Percentiles rank a stretch among this genome's conserved stretches.
Evolutionary conservation across 1,140 invertebrate species (phyloP).

Genomic region (Cotesia typhae): DNA sequence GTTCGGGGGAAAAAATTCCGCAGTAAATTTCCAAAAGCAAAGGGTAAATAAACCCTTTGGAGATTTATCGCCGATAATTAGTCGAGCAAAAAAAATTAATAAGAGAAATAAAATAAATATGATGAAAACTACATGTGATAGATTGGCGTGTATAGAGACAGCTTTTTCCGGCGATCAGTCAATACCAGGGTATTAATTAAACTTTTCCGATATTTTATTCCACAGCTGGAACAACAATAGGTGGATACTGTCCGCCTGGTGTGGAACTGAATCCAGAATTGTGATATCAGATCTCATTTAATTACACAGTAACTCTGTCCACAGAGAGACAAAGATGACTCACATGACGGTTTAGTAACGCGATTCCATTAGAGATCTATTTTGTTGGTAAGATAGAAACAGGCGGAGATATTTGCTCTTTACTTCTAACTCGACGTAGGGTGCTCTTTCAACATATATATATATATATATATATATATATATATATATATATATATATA

Average conservation of each 20-base stretch:
- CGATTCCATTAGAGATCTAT: slow-evolving; percentile 41
- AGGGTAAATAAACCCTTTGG: slow-evolving; percentile 10
- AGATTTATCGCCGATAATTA: background rate
- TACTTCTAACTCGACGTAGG: background rate
- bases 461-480: background rate
- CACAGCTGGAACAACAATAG: slow-evolving; percentile 31
- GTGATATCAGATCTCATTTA: too few species aligned
- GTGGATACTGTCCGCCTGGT: background rate
- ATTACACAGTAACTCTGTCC: background rate
- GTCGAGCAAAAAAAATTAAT: background rate
- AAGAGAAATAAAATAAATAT: background rate
- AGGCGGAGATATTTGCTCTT: slow-evolving; percentile 5
- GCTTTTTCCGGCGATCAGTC: slow-evolving; percentile 21
- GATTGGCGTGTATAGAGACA: background rate
- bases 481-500: slow-evolving; percentile 8
- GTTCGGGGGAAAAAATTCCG: too few species aligned
- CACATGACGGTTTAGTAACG: slow-evolving; percentile 20
- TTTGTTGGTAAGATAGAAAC: slow-evolving; percentile 34
- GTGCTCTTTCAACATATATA: background rate
- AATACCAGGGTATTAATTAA: slow-evolving; percentile 37
- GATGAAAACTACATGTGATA: background rate
- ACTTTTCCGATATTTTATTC: slow-evolving; percentile 13
- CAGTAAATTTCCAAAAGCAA: background rate
- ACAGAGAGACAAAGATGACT: slow-evolving; percentile 24
- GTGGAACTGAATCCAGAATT: background rate